phyloP scores from a whole-genome alignment of 2,797 vertebrate species.

The Chelidonichthys spinosus region DNA sequence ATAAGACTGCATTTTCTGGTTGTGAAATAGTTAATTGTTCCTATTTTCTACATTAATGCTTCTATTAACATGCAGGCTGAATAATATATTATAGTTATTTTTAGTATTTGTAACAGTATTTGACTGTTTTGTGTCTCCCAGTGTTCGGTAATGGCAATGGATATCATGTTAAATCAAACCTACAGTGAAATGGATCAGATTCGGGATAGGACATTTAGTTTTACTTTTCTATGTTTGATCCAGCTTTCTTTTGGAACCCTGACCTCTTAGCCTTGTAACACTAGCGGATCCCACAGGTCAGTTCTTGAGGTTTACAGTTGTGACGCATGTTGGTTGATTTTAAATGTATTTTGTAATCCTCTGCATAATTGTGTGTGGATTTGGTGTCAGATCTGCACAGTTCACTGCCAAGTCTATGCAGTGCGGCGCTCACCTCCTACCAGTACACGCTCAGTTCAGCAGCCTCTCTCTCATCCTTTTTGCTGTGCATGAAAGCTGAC shows the following conservation, averaged over 20 bases:
- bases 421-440: not conserved
- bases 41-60: not conserved
- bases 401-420: not conserved
- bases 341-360: not conserved
- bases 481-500: constrained; percentile 1
- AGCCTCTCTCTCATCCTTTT: not conserved
- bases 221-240: not conserved
- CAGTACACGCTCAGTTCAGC: not conserved
- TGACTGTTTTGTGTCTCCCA: not conserved
- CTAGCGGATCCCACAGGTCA: no score
- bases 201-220: not conserved
- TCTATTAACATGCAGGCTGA: not conserved
- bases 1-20: no score
- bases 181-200: not conserved
- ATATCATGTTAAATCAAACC: not conserved
- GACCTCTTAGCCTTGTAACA: no score
- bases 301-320: no score
- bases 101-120: not conserved
- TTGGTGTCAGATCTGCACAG: not conserved
- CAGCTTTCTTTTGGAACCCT: not conserved
- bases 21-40: no score
- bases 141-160: not conserved
- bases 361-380: not conserved
- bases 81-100: no score
- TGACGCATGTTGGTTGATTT: no score